Evolutionary conservation across 1,140 invertebrate species (phyloP), one percentile per base, ranked within the genome.

Genomic region (Wasmannia auropunctata): DNA sequence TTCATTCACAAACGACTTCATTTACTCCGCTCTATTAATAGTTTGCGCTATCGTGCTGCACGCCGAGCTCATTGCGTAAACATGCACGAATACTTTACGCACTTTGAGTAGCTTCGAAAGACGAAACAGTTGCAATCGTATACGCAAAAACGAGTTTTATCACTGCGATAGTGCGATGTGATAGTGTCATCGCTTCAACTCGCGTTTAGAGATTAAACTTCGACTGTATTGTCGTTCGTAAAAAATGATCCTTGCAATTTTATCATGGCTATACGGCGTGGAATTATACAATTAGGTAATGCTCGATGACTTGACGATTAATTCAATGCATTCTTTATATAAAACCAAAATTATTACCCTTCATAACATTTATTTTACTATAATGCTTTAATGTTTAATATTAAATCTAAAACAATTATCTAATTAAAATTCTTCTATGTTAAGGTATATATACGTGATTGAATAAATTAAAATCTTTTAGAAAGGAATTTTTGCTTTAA

Each of bases 31-130:
- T 76, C 40, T 58, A 25, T 58, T 56, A 43, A 67, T 67, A 67
- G 31, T 80, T 67, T 80, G 31, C 62, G 3, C 14, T 80, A 79
- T 79, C 76, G 14, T 62, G 37, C 37, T 77, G 11, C 56, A 77
- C 8, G 28, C 25, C 46, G 31, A 67, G 62, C 37, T 65, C 62
- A 49, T 80, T 80, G 51, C 40, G 31, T 67, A 79, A 79, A 65
- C 25, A 40, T 58, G 37, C 14, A 37, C 63, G 14, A 28, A 46
- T 69, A 16, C 49, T 80, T 69, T 11, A n/a, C 46, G 43, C 28
- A 51, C 16, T 40, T 69, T 25, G 8, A 54, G 16, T 31, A 69
- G 54, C 3, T 67, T 67, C 16, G 31, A 80, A 8, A 67, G n/a
- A 37, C 8, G 22, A 40, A 19, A 43, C 8, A 51, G 43, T 37